phyloP scores from a whole-genome alignment of 2,797 vertebrate species.

The Myotis findleyi region DNA sequence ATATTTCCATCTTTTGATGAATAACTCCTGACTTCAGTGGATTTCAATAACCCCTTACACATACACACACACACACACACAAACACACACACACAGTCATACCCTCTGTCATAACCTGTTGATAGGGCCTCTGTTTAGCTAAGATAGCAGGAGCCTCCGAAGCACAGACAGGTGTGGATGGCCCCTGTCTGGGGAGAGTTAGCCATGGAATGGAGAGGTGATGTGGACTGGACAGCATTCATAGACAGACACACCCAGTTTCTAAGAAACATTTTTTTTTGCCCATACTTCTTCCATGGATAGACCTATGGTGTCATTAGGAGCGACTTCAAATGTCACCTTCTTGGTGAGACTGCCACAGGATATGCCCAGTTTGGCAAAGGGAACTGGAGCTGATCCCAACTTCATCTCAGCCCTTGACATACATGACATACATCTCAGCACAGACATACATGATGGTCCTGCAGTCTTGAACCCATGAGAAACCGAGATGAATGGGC shows the following conservation, averaged over 20 bases:
- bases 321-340: neutral
- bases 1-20: slow-evolving; percentile 15
- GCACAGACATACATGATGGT: neutral
- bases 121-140: slow-evolving; percentile 1
- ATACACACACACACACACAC: neutral
- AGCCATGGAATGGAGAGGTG: neutral
- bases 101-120: neutral
- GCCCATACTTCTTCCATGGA: neutral
- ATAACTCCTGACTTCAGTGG: neutral
- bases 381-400: neutral
- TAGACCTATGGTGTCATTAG: neutral
- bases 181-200: neutral
- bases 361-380: neutral
- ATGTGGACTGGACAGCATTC: neutral
- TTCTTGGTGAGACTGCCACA: neutral
- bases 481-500: neutral
- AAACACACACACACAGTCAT: neutral
- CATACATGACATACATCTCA: too few species aligned
- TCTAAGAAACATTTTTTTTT: neutral
- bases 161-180: neutral
- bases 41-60: slow-evolving; percentile 11
- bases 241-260: neutral
- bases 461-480: neutral
- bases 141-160: neutral
- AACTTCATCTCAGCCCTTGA: neutral